A percentile compares a stretch with the other conserved stretches of the same genome.
These are phyloP conservation scores for Galerucella nymphaeae DNA, from an alignment of 2,888 invertebrate species.

Conservation along the genomic window DNA sequence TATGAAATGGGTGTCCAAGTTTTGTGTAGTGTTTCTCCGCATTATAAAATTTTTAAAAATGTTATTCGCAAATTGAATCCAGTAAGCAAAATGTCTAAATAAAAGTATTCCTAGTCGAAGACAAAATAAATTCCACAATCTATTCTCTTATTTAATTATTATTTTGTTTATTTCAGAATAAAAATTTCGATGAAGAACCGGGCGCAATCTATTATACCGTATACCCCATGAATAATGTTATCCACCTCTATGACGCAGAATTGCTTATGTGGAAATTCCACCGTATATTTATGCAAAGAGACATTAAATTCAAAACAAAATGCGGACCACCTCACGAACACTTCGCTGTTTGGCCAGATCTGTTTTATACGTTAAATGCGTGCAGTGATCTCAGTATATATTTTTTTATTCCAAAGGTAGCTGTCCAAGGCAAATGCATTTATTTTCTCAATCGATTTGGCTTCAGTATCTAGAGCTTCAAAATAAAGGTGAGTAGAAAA, in stretches of 20 bases:
- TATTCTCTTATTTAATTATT: not conserved
- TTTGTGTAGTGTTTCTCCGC: slow-evolving; percentile 46
- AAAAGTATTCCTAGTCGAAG: not conserved
- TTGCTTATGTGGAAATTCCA: not conserved
- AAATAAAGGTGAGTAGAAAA: too few relatives aligned
- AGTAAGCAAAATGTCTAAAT: slow-evolving; percentile 36
- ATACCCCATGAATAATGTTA: not conserved
- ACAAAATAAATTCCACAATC: too few relatives aligned
- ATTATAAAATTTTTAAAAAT: slow-evolving; percentile 40
- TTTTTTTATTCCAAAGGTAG: not conserved
- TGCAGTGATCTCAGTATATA: not conserved
- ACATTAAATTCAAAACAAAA: not conserved
- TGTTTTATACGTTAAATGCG: not conserved
- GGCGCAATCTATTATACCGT: not conserved
- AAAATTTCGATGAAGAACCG: slow-evolving; percentile 1
- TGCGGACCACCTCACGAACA: not conserved
- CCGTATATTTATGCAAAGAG: not conserved
- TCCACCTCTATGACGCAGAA: slow-evolving; percentile 1
- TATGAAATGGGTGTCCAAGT: slow-evolving; percentile 45
- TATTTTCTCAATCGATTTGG: not conserved
- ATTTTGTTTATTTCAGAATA: not conserved
- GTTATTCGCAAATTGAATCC: slow-evolving; percentile 40
- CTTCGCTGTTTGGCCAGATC: not conserved
- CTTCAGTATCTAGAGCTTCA: not conserved
- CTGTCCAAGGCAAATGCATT: not conserved